Percentiles rank a stretch among this genome's conserved stretches.
These are phyloP conservation scores for Chaetoderma sp. DNA, from an alignment of 2,888 invertebrate species.

Conservation along the genomic window DNA sequence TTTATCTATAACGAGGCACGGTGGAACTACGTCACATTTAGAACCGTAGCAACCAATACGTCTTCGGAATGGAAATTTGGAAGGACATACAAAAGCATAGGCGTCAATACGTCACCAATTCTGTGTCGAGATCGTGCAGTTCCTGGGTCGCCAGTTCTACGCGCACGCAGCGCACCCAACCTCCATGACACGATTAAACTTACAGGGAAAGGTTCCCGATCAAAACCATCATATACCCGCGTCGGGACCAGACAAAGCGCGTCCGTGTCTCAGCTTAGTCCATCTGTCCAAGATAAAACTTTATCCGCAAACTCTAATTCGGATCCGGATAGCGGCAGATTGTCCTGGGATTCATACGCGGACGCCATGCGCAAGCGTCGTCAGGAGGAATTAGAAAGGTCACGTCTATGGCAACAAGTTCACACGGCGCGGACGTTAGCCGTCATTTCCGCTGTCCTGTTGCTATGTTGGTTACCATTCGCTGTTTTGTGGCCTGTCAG, in stretches of 20 bases:
- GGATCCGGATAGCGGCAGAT: no score
- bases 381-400: background rate
- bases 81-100: background rate
- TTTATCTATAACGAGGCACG: background rate
- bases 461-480: conserved; percentile 95
- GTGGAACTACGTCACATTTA: background rate
- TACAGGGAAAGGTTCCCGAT: no score
- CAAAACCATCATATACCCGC: no score
- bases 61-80: background rate
- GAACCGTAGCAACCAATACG: conserved; percentile 5
- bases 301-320: no score
- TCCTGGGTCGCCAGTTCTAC: no score
- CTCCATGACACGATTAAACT: no score
- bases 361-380: background rate
- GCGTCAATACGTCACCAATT: conserved; percentile 1
- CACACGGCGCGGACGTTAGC: conserved; percentile 96
- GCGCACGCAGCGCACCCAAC: no score
- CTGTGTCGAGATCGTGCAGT: no score
- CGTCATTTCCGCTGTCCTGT: conserved; percentile 95
- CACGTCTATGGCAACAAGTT: conserved; percentile 87
- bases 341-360: no score
- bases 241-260: no score
- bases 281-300: no score
- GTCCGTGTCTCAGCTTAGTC: no score
- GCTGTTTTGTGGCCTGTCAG: conserved; percentile 92